Evolutionary conservation across 2,888 invertebrate species (phyloP), one percentile per base, ranked within the genome.

Genomic region (Oscheius sp.): DNA sequence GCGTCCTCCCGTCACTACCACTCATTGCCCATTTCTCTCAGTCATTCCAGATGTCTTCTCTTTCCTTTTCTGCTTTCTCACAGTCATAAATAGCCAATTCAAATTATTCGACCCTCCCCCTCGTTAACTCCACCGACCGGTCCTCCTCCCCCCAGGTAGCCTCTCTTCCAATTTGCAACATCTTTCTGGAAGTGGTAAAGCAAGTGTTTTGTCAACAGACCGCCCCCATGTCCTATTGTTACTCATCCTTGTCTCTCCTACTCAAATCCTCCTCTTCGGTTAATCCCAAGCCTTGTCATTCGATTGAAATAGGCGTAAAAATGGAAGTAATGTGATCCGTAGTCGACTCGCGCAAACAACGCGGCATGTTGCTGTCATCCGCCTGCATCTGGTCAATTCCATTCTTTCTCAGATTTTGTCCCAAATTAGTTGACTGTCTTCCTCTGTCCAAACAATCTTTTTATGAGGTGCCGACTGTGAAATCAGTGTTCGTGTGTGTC

Each of bases 401-500:
- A 16, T 61, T 43, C n/a, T 43, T 43, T n/a, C 61, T 21, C 16
- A 49, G 21, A 21, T 16, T 18, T 9, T 35, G 35, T 35, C 3
- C 35, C 3, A 9, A 13, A 3, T 7, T 13, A 7, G 16, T 49
- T 21, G 49, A 5, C 21, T 5, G 16, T 18, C n/a, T 49, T 45
- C 45, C 9, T 9, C 9, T 45, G 45, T 16, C 21, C 49, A 49
- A 49, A 49, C 21, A 18, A 16, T 49, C 73, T 61, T 63, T 66
- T 66, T 52, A 35, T 35, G 35, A 35, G 3, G 35, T 35, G 45
- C 69, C 69, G 64, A 69, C 45, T 53, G 43, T 72, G 72, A 64
- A 53, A 69, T 72, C 70, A 66, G 70, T 70, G 66, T 76, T 69
- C 56, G 53, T 55, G 69, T 70, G 35, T 70, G 49, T 70, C 46